phyloP scores from a whole-genome alignment of 1,140 invertebrate species.

The Meloidogyne chitwoodi region DNA sequence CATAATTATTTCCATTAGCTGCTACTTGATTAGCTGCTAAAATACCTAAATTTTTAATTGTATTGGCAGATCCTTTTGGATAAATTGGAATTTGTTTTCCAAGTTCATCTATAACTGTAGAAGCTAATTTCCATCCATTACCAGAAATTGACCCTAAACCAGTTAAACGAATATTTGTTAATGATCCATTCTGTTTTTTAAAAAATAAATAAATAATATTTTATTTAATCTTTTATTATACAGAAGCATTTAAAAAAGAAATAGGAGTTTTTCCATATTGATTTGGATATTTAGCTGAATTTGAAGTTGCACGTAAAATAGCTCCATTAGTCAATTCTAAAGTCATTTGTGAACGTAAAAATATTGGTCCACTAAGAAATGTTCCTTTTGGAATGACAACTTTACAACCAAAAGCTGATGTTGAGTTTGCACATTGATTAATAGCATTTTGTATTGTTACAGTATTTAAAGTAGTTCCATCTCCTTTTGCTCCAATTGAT shows the following conservation, averaged over 20 bases:
- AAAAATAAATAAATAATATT: no score
- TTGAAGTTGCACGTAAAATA: neutral
- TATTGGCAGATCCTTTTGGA: neutral
- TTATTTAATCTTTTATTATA: neutral
- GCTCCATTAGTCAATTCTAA: neutral
- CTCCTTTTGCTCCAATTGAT: neutral
- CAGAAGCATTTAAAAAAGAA: neutral
- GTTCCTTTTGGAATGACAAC: neutral
- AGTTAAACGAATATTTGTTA: neutral
- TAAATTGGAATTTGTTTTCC: neutral
- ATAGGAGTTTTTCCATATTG: neutral
- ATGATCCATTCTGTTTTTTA: neutral
- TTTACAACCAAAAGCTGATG: neutral
- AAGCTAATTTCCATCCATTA: neutral
- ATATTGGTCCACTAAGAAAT: neutral
- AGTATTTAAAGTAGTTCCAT: neutral
- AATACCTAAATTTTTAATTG: neutral
- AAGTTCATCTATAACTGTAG: neutral
- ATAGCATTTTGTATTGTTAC: neutral
- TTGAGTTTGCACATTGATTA: neutral
- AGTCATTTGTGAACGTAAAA: conserved; percentile 1
- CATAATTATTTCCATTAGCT: neutral
- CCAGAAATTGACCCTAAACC: neutral
- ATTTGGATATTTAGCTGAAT: neutral
- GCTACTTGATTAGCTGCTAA: neutral